A percentile compares a stretch with the other conserved stretches of the same genome.
These are phyloP conservation scores for Echeneis naucrates DNA, from an alignment of 2,797 vertebrate species.

Conservation along the genomic window DNA sequence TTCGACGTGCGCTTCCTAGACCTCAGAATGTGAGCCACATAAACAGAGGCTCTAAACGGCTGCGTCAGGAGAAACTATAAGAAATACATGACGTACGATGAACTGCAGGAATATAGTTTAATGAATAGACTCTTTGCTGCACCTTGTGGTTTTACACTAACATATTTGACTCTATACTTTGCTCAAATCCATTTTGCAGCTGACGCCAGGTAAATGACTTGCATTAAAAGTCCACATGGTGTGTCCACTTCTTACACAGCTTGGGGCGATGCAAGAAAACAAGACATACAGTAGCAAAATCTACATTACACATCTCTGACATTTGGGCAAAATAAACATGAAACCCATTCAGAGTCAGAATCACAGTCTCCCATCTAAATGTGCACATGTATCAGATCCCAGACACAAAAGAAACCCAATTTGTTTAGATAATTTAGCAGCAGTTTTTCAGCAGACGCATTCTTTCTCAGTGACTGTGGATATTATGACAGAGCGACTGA, in stretches of 20 bases:
- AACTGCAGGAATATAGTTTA: slow-evolving; percentile 56
- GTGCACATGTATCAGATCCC: slow-evolving; percentile 66
- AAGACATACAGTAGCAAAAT: slow-evolving; percentile 49
- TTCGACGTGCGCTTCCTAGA: slow-evolving; percentile 74
- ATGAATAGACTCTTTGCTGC: slow-evolving; percentile 36
- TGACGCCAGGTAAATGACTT: slow-evolving; percentile 25
- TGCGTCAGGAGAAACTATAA: slow-evolving; percentile 76
- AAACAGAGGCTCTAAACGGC: slow-evolving; percentile 73
- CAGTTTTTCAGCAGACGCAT: slow-evolving; percentile 82
- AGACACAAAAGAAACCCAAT: slow-evolving; percentile 81
- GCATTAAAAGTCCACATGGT: slow-evolving; percentile 1
- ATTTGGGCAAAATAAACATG: slow-evolving; percentile 46
- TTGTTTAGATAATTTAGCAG: slow-evolving; percentile 83
- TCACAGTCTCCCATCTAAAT: slow-evolving; percentile 56
- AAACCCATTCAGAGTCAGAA: slow-evolving; percentile 55
- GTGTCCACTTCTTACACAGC: slow-evolving; percentile 17
- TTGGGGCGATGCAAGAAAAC: slow-evolving; percentile 46
- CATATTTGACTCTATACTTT: slow-evolving; percentile 29
- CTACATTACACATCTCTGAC: slow-evolving; percentile 42
- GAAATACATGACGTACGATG: slow-evolving; percentile 66
- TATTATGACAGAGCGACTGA: slow-evolving; percentile 84
- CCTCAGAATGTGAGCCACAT: slow-evolving; percentile 82
- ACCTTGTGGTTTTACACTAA: slow-evolving; percentile 37
- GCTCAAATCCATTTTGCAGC: slow-evolving; percentile 20
- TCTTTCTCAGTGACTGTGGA: slow-evolving; percentile 82